Evolutionary conservation across 2,888 invertebrate genomes (phyloP).

Genomic region (Baronia brevicornis): DNA sequence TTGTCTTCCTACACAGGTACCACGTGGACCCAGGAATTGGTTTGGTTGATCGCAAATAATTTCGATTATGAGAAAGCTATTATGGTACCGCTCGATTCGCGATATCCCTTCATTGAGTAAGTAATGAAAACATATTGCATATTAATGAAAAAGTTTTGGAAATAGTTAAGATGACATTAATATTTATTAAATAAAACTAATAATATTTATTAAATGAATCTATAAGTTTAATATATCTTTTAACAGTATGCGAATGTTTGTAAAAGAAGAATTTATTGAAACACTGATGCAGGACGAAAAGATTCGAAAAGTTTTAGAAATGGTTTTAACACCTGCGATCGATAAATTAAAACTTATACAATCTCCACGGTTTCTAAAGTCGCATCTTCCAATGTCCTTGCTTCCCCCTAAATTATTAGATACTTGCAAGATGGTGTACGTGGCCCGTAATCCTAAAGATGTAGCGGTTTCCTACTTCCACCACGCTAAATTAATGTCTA

Average conservation of each 20-base stretch:
- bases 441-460: slow-evolving; percentile 86
- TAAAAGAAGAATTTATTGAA: too few species aligned
- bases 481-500: background rate
- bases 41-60: slow-evolving; percentile 86
- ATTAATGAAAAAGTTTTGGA: slow-evolving; percentile 73
- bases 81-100: slow-evolving; percentile 72
- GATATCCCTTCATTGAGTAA: slow-evolving; percentile 89
- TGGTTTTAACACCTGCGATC: background rate
- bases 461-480: slow-evolving; percentile 76
- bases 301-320: slow-evolving; percentile 29
- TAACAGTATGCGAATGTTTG: too few species aligned
- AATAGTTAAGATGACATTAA: too few species aligned
- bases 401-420: slow-evolving; percentile 74
- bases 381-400: slow-evolving; percentile 80
- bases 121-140: slow-evolving; percentile 29
- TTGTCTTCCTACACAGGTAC: slow-evolving; percentile 61
- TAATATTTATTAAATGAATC: too few species aligned
- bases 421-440: slow-evolving; percentile 77
- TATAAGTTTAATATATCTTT: too few species aligned
- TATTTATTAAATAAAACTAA: too few species aligned
- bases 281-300: slow-evolving; percentile 52
- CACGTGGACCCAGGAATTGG: slow-evolving; percentile 87
- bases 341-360: background rate
- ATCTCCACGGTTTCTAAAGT: slow-evolving; percentile 26
- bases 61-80: slow-evolving; percentile 81